Conservation (phyloP, 2,113 vertebrate species). For the Heliornis fulica region DNA sequence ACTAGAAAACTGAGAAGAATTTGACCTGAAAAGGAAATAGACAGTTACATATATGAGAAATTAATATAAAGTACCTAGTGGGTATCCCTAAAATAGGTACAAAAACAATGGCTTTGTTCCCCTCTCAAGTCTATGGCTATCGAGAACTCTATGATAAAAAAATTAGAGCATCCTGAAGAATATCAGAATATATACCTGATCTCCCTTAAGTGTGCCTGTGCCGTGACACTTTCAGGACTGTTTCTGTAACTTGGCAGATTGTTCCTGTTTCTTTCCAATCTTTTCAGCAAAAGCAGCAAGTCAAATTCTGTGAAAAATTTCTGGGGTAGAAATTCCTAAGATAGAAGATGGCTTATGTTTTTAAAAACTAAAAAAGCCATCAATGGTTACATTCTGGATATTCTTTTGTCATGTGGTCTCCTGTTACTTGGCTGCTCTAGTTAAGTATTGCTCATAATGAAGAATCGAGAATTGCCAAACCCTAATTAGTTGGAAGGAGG, state of each 20-base stretch:
- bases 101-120: background rate
- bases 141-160: background rate
- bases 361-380: background rate
- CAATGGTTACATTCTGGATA: background rate
- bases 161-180: background rate
- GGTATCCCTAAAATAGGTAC: background rate
- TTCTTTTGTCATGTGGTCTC: background rate
- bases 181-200: background rate
- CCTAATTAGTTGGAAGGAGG: background rate
- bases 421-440: background rate
- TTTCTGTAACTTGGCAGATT: background rate
- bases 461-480: background rate
- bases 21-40: background rate
- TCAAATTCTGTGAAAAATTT: background rate
- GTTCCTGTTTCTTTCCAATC: background rate
- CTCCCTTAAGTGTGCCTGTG: background rate
- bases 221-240: background rate
- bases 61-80: background rate
- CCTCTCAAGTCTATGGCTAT: background rate
- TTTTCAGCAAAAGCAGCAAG: background rate
- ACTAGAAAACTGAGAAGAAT: background rate
- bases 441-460: background rate
- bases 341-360: background rate
- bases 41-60: background rate
- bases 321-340: background rate